phyloP scores from a whole-genome alignment of 2,888 invertebrate species.

The Ligdia adustata region DNA sequence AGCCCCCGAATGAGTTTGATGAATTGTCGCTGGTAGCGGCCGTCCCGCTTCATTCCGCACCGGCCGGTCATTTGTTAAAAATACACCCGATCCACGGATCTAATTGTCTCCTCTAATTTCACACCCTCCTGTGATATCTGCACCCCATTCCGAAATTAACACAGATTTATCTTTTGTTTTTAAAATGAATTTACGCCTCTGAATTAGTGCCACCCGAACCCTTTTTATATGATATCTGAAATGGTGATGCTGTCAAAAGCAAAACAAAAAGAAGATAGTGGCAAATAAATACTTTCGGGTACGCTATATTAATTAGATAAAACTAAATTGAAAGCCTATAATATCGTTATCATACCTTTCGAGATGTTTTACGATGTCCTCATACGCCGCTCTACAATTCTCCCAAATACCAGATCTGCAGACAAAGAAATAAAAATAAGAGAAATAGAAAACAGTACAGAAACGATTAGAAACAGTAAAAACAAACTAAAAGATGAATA shows the following conservation, averaged over 20 bases:
- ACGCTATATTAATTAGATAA: constrained; percentile 14
- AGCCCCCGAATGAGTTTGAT: constrained; percentile 83
- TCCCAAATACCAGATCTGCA: constrained; percentile 95
- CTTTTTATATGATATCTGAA: constrained; percentile 17
- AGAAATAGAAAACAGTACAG: constrained; percentile 55
- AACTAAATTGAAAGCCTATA: constrained; percentile 17
- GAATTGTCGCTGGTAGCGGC: constrained; percentile 73
- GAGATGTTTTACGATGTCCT: constrained; percentile 97
- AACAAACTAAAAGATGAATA: constrained; percentile 44
- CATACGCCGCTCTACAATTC: constrained; percentile 97
- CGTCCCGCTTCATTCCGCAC: constrained; percentile 31
- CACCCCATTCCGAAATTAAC: constrained; percentile 64
- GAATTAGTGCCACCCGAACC: constrained; percentile 12
- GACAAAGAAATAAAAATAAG: constrained; percentile 79
- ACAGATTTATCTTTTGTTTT: constrained; percentile 51
- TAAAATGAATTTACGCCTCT: constrained; percentile 30
- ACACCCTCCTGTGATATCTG: constrained; percentile 78
- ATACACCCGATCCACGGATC: constrained; percentile 83
- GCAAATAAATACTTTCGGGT: neutral
- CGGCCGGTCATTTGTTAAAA: constrained; percentile 83
- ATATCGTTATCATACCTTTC: constrained; percentile 90
- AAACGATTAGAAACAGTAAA: constrained; percentile 46
- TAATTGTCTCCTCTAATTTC: constrained; percentile 84
- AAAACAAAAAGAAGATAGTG: constrained; percentile 14
- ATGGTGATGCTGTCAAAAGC: constrained; percentile 20